Conservation (phyloP, 2,113 vertebrate species). For the Hypomesus transpacificus region DNA sequence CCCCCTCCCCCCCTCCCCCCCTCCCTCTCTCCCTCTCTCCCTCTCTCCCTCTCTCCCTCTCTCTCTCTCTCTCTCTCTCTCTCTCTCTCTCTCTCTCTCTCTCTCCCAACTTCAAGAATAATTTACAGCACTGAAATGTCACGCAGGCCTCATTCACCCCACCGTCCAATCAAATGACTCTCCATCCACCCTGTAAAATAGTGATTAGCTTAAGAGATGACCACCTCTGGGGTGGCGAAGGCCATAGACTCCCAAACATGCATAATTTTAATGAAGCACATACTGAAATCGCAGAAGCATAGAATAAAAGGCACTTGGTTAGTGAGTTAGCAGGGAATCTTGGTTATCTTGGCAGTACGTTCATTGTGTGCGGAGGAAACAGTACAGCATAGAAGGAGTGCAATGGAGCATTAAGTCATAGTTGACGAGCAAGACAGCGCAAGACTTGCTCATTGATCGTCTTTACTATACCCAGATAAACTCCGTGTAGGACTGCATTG, state of each 20-base stretch:
- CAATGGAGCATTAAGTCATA: conserved; percentile 30
- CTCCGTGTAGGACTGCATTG: conserved; percentile 69
- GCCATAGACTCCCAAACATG: too few relatives aligned
- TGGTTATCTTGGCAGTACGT: not conserved
- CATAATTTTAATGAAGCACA: not conserved
- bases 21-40: conserved; percentile 15
- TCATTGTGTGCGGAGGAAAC: not conserved
- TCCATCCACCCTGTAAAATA: conserved; percentile 16
- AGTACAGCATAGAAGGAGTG: not conserved
- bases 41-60: not conserved
- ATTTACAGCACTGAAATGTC: conserved; percentile 60
- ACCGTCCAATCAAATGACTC: not conserved
- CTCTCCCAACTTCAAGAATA: conserved; percentile 43
- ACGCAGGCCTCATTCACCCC: conserved; percentile 17
- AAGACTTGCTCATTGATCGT: conserved; percentile 27
- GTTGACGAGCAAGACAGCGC: conserved; percentile 41
- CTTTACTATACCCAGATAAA: conserved; percentile 88
- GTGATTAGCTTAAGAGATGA: conserved; percentile 17
- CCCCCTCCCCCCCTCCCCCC: too few relatives aligned
- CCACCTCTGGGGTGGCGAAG: too few relatives aligned
- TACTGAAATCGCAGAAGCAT: not conserved
- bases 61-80: conserved; percentile 12
- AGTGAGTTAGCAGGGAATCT: conserved; percentile 9
- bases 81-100: conserved; percentile 1
- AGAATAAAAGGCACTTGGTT: conserved; percentile 14